Evolutionary conservation across 2,113 vertebrate species (phyloP).

Genomic region (Oreochromis tanganicae): DNA sequence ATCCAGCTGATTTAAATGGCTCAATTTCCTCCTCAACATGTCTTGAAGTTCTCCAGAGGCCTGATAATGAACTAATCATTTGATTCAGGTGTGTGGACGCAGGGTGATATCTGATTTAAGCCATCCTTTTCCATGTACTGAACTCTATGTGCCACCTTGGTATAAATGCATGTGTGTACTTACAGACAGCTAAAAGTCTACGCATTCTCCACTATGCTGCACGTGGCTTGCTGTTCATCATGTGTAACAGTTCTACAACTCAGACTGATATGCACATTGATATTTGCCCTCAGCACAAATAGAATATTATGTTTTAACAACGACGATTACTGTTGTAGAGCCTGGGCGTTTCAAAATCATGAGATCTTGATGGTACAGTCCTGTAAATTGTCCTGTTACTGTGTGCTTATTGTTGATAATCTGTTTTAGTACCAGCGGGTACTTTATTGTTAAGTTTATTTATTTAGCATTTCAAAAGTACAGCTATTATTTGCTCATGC

Average conservation of each 20-base stretch:
- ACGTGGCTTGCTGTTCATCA: background rate
- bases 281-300: background rate
- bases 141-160: background rate
- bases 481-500: background rate
- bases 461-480: background rate
- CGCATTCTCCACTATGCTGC: background rate
- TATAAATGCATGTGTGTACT: background rate
- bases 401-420: background rate
- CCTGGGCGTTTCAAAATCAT: background rate
- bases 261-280: background rate
- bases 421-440: background rate
- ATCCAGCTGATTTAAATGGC: background rate
- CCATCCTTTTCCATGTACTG: background rate
- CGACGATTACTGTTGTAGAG: background rate
- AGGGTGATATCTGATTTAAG: background rate
- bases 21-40: background rate
- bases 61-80: background rate
- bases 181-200: background rate
- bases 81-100: background rate
- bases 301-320: background rate
- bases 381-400: background rate
- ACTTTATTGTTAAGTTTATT: background rate
- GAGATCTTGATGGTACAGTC: background rate
- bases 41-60: background rate
- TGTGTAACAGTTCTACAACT: background rate